Conservation (phyloP, 2,888 invertebrate genomes). For the Aphrophora alni region DNA sequence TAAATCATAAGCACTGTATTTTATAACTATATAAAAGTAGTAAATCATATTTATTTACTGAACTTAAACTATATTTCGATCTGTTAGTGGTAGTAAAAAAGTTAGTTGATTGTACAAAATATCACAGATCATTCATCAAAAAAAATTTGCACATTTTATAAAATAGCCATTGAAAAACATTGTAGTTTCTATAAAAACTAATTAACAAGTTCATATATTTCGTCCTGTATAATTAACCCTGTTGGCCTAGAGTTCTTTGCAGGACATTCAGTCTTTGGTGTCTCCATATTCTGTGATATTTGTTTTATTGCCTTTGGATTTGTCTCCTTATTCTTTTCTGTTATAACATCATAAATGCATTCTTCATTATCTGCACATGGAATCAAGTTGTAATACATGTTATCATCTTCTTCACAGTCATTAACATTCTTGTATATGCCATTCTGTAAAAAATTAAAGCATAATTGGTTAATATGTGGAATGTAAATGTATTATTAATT, state of each 20-base stretch:
- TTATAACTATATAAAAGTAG: no score
- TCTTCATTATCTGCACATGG: not conserved
- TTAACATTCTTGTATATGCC: not conserved
- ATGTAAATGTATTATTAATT: no score
- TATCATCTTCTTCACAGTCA: not conserved
- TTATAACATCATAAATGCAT: not conserved
- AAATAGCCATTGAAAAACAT: not conserved
- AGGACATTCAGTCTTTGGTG: not conserved
- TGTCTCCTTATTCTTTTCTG: not conserved
- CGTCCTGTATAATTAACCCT: not conserved
- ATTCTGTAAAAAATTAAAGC: not conserved
- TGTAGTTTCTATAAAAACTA: not conserved
- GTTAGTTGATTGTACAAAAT: not conserved
- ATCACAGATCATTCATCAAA: not conserved
- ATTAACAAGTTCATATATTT: constrained; percentile 2
- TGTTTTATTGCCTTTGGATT: not conserved
- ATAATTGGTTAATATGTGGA: no score
- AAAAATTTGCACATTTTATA: not conserved
- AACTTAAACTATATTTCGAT: not conserved
- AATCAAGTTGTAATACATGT: not conserved
- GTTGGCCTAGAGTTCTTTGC: not conserved
- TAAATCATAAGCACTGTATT: no score
- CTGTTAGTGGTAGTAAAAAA: not conserved
- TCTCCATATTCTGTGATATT: not conserved
- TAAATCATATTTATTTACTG: no score